Percentiles rank a stretch among this genome's conserved stretches.
phyloP scores from a whole-genome alignment of 1,140 invertebrate genomes.

The Drosophila ananassae region DNA sequence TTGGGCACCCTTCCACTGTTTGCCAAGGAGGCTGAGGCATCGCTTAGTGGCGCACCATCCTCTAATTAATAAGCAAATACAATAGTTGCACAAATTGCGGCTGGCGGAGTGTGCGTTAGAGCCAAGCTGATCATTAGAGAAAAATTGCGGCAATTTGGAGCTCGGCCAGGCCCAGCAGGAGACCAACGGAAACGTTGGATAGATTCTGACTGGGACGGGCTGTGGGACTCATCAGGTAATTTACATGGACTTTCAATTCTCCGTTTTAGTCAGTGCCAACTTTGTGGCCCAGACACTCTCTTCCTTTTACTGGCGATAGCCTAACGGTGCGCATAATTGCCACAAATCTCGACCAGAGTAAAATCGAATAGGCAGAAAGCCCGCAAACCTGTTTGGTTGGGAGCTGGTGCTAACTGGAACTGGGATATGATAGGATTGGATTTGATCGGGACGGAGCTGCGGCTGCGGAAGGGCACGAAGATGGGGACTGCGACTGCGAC shows the following conservation, averaged over 20 bases:
- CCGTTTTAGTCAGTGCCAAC: conserved; percentile 46
- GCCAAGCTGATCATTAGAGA: conserved; percentile 25
- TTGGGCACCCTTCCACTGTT: conserved; percentile 49
- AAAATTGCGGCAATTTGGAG: conserved; percentile 71
- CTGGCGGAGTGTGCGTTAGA: conserved; percentile 10
- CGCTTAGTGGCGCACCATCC: conserved; percentile 20
- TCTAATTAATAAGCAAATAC: conserved; percentile 74
- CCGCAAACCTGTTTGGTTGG: conserved; percentile 40
- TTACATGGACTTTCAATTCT: conserved; percentile 79
- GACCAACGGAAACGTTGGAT: conserved; percentile 30
- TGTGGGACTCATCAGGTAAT: conserved; percentile 66
- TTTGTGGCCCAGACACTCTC: conserved; percentile 70
- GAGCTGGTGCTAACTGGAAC: conserved; percentile 11
- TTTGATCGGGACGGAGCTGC: conserved; percentile 13
- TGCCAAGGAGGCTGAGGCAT: conserved; percentile 26
- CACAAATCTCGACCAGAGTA: conserved; percentile 71
- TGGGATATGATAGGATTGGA: conserved; percentile 33
- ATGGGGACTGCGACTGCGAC: conserved; percentile 6
- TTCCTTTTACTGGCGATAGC: conserved; percentile 69
- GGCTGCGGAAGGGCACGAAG: conserved; percentile 6
- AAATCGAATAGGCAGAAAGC: conserved; percentile 40
- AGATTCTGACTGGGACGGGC: neutral
- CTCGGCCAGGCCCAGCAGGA: conserved; percentile 66
- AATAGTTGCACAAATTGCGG: conserved; percentile 58
- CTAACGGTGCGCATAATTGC: conserved; percentile 78